Conservation (phyloP, 2,797 vertebrate genomes). For the Pseudochirops corinnae region DNA sequence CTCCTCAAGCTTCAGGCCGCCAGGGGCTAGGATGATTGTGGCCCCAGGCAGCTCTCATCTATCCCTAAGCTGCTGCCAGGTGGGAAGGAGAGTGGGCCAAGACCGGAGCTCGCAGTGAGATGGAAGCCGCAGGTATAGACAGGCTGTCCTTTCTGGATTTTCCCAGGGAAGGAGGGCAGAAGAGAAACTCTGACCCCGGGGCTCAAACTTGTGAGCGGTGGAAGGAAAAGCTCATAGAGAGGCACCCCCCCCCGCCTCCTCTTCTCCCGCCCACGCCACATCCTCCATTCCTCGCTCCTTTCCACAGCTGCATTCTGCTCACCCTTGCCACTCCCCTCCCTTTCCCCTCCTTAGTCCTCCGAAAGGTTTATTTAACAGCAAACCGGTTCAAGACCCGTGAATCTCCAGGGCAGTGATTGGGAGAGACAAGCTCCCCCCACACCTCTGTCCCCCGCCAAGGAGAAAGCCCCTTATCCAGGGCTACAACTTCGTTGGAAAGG, state of each 20-base stretch:
- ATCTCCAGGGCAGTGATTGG: not conserved
- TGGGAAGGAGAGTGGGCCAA: constrained; percentile 14
- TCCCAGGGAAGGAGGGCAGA: not conserved
- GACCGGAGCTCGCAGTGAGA: constrained; percentile 5
- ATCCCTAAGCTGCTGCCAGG: constrained; percentile 61
- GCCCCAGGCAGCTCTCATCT: not conserved
- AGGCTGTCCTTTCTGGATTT: constrained; percentile 42
- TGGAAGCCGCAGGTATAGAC: constrained; percentile 50
- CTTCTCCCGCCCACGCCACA: not conserved
- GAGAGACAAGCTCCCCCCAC: not conserved
- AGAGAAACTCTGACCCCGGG: constrained; percentile 63
- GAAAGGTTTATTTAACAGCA: constrained; percentile 55
- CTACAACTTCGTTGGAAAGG: not conserved
- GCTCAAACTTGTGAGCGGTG: not conserved
- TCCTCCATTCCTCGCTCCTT: not conserved
- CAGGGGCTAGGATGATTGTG: constrained; percentile 11
- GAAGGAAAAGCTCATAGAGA: not conserved
- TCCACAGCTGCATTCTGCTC: not conserved
- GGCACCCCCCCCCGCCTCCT: not conserved
- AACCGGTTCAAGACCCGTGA: not conserved
- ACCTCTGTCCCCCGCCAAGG: not conserved
- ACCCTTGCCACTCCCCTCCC: too few relatives aligned
- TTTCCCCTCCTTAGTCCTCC: not conserved
- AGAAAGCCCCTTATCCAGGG: not conserved
- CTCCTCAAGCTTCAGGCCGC: constrained; percentile 74